Conservation (phyloP, 2,797 vertebrate species). For the Erpetoichthys calabaricus region DNA sequence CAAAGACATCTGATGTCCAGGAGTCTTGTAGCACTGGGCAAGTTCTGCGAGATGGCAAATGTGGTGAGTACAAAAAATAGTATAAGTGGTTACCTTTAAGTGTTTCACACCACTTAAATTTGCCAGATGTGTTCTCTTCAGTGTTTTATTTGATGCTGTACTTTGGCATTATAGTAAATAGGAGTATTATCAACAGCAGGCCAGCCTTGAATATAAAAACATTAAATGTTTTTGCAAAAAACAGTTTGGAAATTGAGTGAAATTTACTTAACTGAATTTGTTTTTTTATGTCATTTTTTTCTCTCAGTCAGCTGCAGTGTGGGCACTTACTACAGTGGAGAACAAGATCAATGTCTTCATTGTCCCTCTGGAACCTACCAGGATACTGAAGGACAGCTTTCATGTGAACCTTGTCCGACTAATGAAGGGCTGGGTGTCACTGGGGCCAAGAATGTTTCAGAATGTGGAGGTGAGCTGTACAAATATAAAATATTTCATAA, state of each 20-base stretch:
- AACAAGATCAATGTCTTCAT: slow-evolving; percentile 64
- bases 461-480: slow-evolving; percentile 71
- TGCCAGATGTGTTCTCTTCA: too few species aligned
- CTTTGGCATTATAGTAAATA: too few species aligned
- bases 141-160: too few species aligned
- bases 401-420: slow-evolving; percentile 82
- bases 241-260: too few species aligned
- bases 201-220: too few species aligned
- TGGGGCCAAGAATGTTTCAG: slow-evolving; percentile 75
- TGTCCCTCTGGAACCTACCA: slow-evolving; percentile 79
- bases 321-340: slow-evolving; percentile 79
- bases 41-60: slow-evolving; percentile 67
- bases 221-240: too few species aligned
- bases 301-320: slow-evolving; percentile 62
- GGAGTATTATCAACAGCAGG: too few species aligned
- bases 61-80: slow-evolving; percentile 51
- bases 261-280: not conserved
- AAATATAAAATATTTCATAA: slow-evolving; percentile 6
- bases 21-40: slow-evolving; percentile 72
- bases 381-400: slow-evolving; percentile 73
- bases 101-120: too few species aligned
- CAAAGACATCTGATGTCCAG: slow-evolving; percentile 48
- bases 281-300: not conserved
- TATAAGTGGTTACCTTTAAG: too few species aligned
- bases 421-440: slow-evolving; percentile 60